Conservation (phyloP, 2,888 invertebrate genomes). For the Eustalomyia histrio region DNA sequence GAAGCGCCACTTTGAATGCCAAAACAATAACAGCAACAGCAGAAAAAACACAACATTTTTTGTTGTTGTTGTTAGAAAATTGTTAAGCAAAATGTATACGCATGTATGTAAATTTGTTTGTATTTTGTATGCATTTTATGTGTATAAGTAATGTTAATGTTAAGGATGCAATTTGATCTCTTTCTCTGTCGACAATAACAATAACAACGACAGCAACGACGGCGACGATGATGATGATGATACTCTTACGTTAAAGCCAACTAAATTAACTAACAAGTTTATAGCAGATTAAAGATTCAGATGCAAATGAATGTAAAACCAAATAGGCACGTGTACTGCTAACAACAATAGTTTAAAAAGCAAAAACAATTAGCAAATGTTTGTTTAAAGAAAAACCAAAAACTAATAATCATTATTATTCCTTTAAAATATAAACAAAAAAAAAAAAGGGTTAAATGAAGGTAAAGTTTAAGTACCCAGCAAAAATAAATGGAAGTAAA, state of each 20-base stretch:
- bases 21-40: constrained; percentile 59
- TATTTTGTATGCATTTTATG: neutral
- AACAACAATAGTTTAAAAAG: neutral
- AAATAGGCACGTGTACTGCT: constrained; percentile 40
- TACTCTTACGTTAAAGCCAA: constrained; percentile 3
- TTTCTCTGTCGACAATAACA: constrained; percentile 6
- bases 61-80: constrained; percentile 39
- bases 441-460: neutral
- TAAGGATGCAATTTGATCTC: constrained; percentile 51
- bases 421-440: neutral
- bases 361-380: constrained; percentile 38
- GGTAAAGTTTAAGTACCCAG: too few species aligned
- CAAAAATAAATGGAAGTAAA: too few species aligned
- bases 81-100: constrained; percentile 60
- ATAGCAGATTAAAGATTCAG: constrained; percentile 40
- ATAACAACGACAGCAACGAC: neutral
- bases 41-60: constrained; percentile 38
- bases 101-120: constrained; percentile 63
- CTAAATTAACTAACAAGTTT: constrained; percentile 25
- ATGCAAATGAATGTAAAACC: neutral
- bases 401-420: neutral
- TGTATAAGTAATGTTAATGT: neutral
- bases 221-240: constrained; percentile 19
- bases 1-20: constrained; percentile 70
- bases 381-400: constrained; percentile 40